Evolutionary conservation across 2,113 vertebrate genomes (phyloP), one percentile per base, ranked within the genome.

Genomic region (Prunella fulvescens): DNA sequence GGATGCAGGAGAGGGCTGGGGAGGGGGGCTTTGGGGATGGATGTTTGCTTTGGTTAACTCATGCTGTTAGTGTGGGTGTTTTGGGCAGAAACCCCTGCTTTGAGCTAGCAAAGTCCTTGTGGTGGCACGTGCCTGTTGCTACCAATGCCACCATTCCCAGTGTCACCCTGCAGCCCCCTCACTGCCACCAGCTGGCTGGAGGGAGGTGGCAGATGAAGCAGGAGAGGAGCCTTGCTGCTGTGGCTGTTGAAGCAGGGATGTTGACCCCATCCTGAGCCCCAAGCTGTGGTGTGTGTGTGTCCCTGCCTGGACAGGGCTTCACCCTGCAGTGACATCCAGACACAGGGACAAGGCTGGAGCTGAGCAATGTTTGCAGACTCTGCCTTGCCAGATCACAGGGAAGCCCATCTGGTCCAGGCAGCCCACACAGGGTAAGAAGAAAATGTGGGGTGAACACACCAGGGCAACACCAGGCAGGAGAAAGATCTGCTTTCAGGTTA

Each of bases 261-360:
- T 5, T 7, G 31, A 29, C 15, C 14, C 33, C 3, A 2, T 33
- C 40, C 56, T 11, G 12, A 47, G 33, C 66, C 65, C 22, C 44
- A 24, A 9, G 74, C 61, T 14, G 35, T 0, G 7, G 7, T 8
- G 7, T 3, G 0, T 6, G 5, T 0, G 0, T 16, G 44, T 53
- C 39, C 23, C 35, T 58, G n/a, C 33, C 29, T 0, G 0, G 15
- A 9, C 3, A n/a, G 54, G 45, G 20, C 64, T 74, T 54, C 17
- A 16, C 54, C 1, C 0, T 0, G 2, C 0, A 1, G 20, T 60
- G 57, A 53, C 4, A 6, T 2, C 62, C 23, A 22, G 10, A 6
- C 47, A 19, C 35, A 14, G 40, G 0, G 3, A 48, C 4, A 22
- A 40, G 86, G 31, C 44, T 56, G 67, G 28, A 61, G n/a, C 7